Evolutionary conservation across 1,140 invertebrate genomes (phyloP), one percentile per base, ranked within the genome.

Genomic region (Aradophagus sp.): DNA sequence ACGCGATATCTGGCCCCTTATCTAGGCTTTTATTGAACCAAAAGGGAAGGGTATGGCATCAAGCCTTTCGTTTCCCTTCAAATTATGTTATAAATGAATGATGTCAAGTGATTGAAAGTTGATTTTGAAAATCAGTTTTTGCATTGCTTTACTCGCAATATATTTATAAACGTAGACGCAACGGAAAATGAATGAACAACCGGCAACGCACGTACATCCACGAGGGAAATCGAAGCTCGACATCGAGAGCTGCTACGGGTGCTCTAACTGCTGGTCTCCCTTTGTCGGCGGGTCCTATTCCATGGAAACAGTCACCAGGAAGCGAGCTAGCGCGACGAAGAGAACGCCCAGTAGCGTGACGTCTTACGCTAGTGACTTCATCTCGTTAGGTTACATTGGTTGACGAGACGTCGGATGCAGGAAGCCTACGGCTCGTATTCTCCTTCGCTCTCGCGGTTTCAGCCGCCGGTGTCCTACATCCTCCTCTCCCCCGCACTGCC

Each of bases 321-420:
- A 83, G 77, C 53, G 71, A 80, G 77, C 79, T 74, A 75, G 73
- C 80, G 78, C 75, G 75, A 80, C 78, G 80, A 82, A 47, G 70
- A 78, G 78, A 72, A 81, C 74, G 76, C 78, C 78, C 77, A 82
- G 76, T 34, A 80, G 76, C 77, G 80, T 83, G 80, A 84, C 84
- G 83, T 85, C 82, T 80, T 83, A 84, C 82, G 75, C 83, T 77
- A 83, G 72, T 82, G 83, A 82, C 78, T 84, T 84, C 79, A 83
- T 83, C 80, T 84, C 78, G 83, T 84, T 83, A 84, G 69, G 78
- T 78, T 77, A 78, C 74, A 77, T 80, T 78, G 63, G 76, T 72
- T 77, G 79, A 82, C 77, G 80, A 80, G 74, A 81, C 77, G 80
- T 81, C 83, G 81, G 79, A 80, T 82, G 80, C 82, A 84, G 79